Conservation (phyloP, 1,140 invertebrate species). For the Ceratosolen fusciceps region DNA sequence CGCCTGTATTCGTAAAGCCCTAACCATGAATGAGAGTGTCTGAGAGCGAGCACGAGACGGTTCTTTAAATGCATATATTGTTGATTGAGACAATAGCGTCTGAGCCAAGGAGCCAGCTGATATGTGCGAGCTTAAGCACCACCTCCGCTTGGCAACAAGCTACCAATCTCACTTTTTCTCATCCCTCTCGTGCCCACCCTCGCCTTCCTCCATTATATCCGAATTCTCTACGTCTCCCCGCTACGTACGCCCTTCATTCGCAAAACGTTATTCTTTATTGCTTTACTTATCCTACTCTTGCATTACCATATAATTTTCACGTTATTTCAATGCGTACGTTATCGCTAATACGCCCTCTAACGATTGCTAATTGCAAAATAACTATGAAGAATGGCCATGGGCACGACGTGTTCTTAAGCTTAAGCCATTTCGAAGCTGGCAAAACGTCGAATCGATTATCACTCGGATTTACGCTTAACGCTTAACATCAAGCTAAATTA, state of each 20-base stretch:
- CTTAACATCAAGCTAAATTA: no score
- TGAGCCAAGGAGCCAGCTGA: conserved; percentile 24
- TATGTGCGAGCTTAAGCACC: neutral
- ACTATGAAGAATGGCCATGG: no score
- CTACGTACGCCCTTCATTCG: neutral
- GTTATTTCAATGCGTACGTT: no score
- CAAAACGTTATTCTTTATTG: neutral
- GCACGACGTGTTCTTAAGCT: no score
- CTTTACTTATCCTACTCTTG: neutral
- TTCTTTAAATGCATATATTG: neutral
- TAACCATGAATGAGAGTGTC: neutral
- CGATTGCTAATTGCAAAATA: no score
- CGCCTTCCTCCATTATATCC: neutral
- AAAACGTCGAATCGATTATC: no score
- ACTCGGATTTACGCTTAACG: no score
- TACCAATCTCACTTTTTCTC: neutral
- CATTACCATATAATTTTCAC: neutral
- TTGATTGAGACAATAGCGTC: conserved; percentile 33
- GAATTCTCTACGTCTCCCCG: neutral
- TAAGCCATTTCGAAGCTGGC: no score
- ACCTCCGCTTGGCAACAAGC: conserved; percentile 37
- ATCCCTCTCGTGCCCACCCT: no score
- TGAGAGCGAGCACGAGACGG: neutral
- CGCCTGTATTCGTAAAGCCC: neutral
- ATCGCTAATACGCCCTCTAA: no score